Evolutionary conservation across 2,888 invertebrate genomes (phyloP), one percentile per base, ranked within the genome.

Genomic region (Noctua comes): DNA sequence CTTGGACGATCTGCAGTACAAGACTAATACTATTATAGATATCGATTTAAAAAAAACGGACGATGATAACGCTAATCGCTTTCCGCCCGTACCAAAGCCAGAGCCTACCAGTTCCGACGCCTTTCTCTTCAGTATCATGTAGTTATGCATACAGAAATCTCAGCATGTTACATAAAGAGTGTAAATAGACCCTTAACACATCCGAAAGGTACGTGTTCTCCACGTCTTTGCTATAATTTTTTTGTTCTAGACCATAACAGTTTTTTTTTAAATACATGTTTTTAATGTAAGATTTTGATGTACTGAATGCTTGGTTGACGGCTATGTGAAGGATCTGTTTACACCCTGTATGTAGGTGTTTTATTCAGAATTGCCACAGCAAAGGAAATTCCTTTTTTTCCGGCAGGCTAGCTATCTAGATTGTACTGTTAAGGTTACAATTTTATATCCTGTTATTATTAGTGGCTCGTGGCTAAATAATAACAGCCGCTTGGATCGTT

Each of bases 91-190:
- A 59, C 64, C n/a, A 8, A 68, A 24, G 1, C 18, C 36, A 1
- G 1, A 68, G 3, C 70, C 40, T 46, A 10, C 59, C 76, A 74
- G 66, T 84, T 71, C 70, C 69, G 66, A 76, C 77, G 27, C 68
- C 36, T 65, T 68, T 86, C 89, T 82, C 88, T 57, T 2, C 84
- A 79, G 89, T 80, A 76, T 51, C 54, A 76, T 81, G 72, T 88
- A 88, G 83, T 88, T 88, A 88, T 89, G 83, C 88, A 86, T 86
- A 88, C 76, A 68, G 80, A 87, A 86, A 81, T 68, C 75, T 79
- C 79, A 77, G 70, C 78, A 57, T 51, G 64, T 76, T 40, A 77
- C 66, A 64, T 31, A n/a, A n/a, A n/a, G n/a, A n/a, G n/a, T n/a
- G n/a, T n/a, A n/a, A n/a, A n/a, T n/a, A n/a, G n/a, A n/a, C n/a